phyloP scores from a whole-genome alignment of 2,113 vertebrate genomes.

The Cepphus grylle region DNA sequence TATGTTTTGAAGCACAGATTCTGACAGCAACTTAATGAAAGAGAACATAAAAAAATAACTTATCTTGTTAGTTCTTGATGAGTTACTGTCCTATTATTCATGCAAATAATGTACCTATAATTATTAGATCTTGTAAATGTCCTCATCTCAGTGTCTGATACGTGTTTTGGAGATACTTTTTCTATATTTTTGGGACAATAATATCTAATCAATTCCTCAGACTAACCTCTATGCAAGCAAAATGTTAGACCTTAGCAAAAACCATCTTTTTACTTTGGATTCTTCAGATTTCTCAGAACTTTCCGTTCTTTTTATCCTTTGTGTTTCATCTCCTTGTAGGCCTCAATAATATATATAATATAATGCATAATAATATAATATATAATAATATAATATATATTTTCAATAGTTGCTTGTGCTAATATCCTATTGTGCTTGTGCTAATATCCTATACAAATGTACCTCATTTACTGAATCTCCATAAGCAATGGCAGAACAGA shows the following conservation, averaged over 20 bases:
- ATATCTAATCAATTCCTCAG: not conserved
- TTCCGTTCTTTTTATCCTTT: not conserved
- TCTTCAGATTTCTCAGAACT: not conserved
- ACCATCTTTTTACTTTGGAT: not conserved
- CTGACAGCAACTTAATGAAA: not conserved
- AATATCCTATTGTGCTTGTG: not conserved
- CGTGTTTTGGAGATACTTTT: not conserved
- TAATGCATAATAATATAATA: not conserved
- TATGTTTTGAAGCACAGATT: not conserved
- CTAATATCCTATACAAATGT: not conserved
- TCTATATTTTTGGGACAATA: not conserved
- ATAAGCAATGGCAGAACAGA: not conserved
- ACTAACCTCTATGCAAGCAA: not conserved
- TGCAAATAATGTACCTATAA: not conserved
- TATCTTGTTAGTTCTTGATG: not conserved
- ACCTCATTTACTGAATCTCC: not conserved
- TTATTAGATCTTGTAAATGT: not conserved
- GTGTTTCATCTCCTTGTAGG: not conserved
- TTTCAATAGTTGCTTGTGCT: not conserved
- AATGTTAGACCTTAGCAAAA: not conserved
- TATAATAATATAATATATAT: not conserved
- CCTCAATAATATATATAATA: not conserved
- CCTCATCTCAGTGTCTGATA: not conserved
- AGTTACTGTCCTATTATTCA: not conserved
- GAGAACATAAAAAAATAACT: not conserved